Base-by-base conservation (phyloP, 2,888 invertebrate genomes). In the Cinara cedri region DNA sequence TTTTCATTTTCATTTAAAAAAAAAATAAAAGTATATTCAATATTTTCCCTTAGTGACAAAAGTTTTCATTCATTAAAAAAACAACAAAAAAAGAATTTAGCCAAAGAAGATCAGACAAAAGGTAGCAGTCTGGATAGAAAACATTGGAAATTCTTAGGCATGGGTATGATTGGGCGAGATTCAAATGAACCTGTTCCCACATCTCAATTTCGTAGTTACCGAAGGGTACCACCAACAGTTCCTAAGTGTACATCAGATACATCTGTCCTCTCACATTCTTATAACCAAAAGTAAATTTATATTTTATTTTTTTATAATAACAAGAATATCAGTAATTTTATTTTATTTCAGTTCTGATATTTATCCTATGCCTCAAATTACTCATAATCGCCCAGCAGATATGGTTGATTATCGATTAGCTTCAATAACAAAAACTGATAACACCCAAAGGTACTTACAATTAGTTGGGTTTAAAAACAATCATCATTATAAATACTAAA, bases 11-110 rank as follows among this genome's bases (percentile, higher is more conserved):
- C 6, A 34, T 34, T 34, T 34, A 3, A 34, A 34, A 34, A 34
- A 4, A 34, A 34, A 34, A n/a, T n/a, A n/a, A 6, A 34, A 34
- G 6, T 34, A 60, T 24, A 60, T 60, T 60, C 24, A 60, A 57
- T 34, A 60, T 57, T 51, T 81, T 51, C 54, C 9, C 81, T 86
- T 70, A 84, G 86, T 1, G 86, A 88, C 72, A 88, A 88, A 82
- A 90, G 89, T 85, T 91, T 93, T 84, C 91, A 92, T 0, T 93
- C 93, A 0, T 85, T 93, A 81, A 92, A 92, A 84, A 93, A 93
- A 85, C 88, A 91, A 81, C 88, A 89, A 10, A 88, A 88, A 34
- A 86, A 88, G 42, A 81, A 81, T 74, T n/a, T 63, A 49, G 54
- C 51, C 9, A 81, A 82, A 75, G 81, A 81, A 62, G 82, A 82